Evolutionary conservation across 2,797 vertebrate species (phyloP), one percentile per base, ranked within the genome.

Genomic region (Poeciliopsis presidionis): DNA sequence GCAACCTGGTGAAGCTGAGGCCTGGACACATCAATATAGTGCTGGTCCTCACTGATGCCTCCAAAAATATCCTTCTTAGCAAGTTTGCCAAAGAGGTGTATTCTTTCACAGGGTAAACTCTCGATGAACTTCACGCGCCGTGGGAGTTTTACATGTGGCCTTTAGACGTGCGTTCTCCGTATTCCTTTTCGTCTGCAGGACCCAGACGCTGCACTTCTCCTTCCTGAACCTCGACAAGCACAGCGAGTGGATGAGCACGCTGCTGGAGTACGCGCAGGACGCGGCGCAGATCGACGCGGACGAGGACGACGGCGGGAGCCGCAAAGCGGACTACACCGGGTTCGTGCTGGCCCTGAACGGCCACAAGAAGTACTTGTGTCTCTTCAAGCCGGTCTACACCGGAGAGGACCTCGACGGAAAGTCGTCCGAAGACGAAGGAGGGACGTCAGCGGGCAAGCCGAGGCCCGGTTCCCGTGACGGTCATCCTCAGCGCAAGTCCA

Each of bases 1-100:
- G 98, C 87, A 99, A 99, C 93, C 82, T 99, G 90, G 98, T 99
- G 22, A 97, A 97, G 84, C 93, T 99, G 89, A 94, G 98, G 86
- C 98, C 98, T 0, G 98, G 98, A 3, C 98, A 99, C 92, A 97
- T 99, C 90, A 99, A 99, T 0, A 97, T 99, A n/a, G 97, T 99
- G 78, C 94, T 99, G 84, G 97, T 99, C 77, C 96, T 99, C 43
- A 97, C 97, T 0, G 95, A 96, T 47, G 88, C 96, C 47, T 97
- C 97, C 85, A 99, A 98, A 92, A 98, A 97, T 30, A 91, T 95
- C 45, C 96, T 99, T 13, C 97, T 99, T 2, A 98, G 98, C 96
- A 98, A 97, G 88, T 99, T 99, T 22, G 98, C 98, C 73, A 93
- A 98, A 85, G 98, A 99, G 88, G 98, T 99, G 73, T 99, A 98